Conservation (phyloP, 2,113 vertebrate species). For the Natator depressus region DNA sequence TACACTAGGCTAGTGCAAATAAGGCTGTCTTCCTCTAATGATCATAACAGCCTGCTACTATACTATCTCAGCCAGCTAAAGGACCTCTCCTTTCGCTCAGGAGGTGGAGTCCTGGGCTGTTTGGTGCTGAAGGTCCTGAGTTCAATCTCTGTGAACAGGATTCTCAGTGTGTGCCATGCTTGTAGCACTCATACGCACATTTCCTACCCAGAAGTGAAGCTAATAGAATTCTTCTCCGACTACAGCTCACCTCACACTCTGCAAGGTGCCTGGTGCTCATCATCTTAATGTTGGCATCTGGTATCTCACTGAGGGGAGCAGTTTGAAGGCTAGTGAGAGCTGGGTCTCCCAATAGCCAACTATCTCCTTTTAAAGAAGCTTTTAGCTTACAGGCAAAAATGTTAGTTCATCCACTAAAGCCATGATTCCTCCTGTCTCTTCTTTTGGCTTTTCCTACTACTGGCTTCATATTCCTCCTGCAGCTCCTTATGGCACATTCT, state of each 20-base stretch:
- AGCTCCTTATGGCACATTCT: slow-evolving; percentile 72
- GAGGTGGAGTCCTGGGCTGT: neutral
- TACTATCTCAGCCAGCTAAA: neutral
- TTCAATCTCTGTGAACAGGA: neutral
- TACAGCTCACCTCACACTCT: neutral
- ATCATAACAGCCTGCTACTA: neutral
- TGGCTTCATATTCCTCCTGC: neutral
- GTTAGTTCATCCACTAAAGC: neutral
- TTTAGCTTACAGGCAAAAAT: neutral
- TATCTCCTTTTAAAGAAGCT: neutral
- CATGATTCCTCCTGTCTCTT: neutral
- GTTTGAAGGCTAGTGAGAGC: neutral
- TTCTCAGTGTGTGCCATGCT: neutral
- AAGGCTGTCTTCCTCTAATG: neutral
- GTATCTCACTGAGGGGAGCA: neutral
- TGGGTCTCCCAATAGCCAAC: neutral
- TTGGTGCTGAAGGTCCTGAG: neutral
- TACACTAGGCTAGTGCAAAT: neutral
- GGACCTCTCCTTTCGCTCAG: neutral
- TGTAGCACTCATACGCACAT: neutral
- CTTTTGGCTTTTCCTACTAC: neutral
- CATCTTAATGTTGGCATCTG: neutral
- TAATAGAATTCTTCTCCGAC: neutral
- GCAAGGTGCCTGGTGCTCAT: neutral
- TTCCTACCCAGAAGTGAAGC: neutral